Conservation (phyloP, 2,797 vertebrate species). For the Gephyroberyx darwinii region DNA sequence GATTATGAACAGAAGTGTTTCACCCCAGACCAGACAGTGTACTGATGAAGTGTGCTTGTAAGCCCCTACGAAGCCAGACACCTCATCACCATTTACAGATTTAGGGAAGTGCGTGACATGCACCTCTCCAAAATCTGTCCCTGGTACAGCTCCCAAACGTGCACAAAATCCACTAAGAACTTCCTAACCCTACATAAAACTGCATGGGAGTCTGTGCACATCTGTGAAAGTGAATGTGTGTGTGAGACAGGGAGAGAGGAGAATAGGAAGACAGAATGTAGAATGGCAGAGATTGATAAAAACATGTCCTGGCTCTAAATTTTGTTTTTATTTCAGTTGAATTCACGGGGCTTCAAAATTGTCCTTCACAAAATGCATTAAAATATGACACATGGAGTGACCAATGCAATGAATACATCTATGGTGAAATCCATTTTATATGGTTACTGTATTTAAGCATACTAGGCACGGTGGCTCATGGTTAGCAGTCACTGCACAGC, state of each 20-base stretch:
- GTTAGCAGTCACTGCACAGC: too few species aligned
- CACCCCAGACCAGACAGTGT: conserved; percentile 9
- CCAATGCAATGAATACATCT: background rate
- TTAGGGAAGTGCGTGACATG: conserved; percentile 10
- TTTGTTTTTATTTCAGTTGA: background rate
- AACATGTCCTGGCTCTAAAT: background rate
- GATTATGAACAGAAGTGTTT: conserved; percentile 29
- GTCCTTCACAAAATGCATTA: too few species aligned
- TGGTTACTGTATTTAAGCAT: too few species aligned
- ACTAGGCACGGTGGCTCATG: too few species aligned
- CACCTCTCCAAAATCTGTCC: background rate
- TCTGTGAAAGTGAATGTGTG: background rate
- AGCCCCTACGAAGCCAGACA: conserved; percentile 6
- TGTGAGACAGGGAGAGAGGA: background rate
- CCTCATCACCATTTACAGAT: conserved; percentile 44
- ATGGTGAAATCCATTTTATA: background rate
- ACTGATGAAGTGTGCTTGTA: conserved; percentile 19
- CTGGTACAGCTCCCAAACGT: conserved; percentile 1
- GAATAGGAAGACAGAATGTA: background rate
- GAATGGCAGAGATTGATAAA: background rate
- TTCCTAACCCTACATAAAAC: conserved; percentile 7
- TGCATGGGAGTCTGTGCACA: background rate
- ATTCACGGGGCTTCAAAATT: too few species aligned
- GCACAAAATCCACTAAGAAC: conserved; percentile 19
- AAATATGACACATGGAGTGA: too few species aligned